These are phyloP conservation scores for Boloria euphrosyne DNA, from an alignment of 2,888 invertebrate species.

Conservation along the genomic window DNA sequence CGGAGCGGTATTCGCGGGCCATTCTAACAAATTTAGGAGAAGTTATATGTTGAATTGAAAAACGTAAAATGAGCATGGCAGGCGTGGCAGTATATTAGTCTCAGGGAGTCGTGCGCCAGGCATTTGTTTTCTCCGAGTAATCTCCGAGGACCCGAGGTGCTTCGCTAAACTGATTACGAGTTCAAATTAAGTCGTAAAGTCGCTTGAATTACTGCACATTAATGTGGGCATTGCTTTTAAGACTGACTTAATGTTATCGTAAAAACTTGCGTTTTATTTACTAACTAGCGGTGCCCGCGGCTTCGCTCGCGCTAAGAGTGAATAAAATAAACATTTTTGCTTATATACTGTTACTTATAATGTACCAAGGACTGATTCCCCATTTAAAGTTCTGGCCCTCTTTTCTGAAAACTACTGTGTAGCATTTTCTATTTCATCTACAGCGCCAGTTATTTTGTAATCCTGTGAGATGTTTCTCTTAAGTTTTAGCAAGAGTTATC, in stretches of 20 bases:
- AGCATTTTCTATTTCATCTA: too few relatives aligned
- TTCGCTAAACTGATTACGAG: constrained; percentile 77
- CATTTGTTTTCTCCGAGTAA: constrained; percentile 60
- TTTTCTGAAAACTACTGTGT: too few relatives aligned
- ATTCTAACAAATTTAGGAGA: constrained; percentile 42
- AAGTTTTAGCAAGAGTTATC: too few relatives aligned
- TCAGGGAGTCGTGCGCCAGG: constrained; percentile 56
- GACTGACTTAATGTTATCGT: constrained; percentile 34
- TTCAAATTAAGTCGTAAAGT: constrained; percentile 79
- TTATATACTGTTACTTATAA: too few relatives aligned
- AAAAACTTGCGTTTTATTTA: constrained; percentile 34
- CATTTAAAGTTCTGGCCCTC: too few relatives aligned
- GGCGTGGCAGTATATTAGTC: constrained; percentile 43
- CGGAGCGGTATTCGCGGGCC: constrained; percentile 32
- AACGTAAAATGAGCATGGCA: constrained; percentile 43
- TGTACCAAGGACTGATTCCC: too few relatives aligned
- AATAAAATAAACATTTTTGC: too few relatives aligned
- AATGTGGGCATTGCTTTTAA: constrained; percentile 44
- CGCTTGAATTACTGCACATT: constrained; percentile 72
- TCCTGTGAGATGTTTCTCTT: too few relatives aligned
- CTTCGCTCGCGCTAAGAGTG: too few relatives aligned
- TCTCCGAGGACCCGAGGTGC: constrained; percentile 61
- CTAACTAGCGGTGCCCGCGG: too few relatives aligned
- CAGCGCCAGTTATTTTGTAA: too few relatives aligned
- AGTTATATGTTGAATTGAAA: constrained; percentile 46